phyloP scores from a whole-genome alignment of 2,113 vertebrate species.

The Amazona guildingii region DNA sequence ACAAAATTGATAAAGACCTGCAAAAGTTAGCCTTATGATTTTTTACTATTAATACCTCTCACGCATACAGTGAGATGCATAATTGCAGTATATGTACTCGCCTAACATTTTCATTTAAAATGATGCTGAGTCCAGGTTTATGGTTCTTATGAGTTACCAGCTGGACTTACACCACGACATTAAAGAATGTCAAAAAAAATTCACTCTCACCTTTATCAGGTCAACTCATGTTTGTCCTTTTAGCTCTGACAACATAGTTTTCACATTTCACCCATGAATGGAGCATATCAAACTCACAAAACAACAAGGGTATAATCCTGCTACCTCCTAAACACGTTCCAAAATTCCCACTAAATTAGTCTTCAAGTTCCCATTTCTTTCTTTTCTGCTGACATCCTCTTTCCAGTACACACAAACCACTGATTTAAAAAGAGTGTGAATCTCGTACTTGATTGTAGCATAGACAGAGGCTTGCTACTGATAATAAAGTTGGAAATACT shows the following conservation, averaged over 20 bases:
- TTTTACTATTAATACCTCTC: background rate
- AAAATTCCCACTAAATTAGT: background rate
- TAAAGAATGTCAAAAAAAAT: background rate
- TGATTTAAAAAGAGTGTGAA: background rate
- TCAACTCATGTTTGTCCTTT: background rate
- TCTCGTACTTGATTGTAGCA: background rate
- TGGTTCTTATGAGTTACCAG: background rate
- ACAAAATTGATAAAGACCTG: background rate
- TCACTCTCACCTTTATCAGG: background rate
- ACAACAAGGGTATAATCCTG: background rate
- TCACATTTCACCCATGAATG: background rate
- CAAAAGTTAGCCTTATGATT: background rate
- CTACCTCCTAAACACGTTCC: background rate
- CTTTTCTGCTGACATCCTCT: background rate
- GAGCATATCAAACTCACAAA: background rate
- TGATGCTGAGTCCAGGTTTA: background rate
- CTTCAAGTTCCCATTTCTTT: background rate
- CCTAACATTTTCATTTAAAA: background rate
- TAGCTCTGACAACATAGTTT: background rate
- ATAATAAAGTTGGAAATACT: background rate
- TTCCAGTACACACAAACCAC: background rate
- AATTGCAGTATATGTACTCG: fast-evolving
- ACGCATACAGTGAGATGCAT: background rate
- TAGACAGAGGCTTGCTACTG: background rate
- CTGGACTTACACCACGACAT: background rate